A percentile compares a stretch with the other conserved stretches of the same genome.
phyloP scores from a whole-genome alignment of 2,888 invertebrate species.

The Apamea anceps region DNA sequence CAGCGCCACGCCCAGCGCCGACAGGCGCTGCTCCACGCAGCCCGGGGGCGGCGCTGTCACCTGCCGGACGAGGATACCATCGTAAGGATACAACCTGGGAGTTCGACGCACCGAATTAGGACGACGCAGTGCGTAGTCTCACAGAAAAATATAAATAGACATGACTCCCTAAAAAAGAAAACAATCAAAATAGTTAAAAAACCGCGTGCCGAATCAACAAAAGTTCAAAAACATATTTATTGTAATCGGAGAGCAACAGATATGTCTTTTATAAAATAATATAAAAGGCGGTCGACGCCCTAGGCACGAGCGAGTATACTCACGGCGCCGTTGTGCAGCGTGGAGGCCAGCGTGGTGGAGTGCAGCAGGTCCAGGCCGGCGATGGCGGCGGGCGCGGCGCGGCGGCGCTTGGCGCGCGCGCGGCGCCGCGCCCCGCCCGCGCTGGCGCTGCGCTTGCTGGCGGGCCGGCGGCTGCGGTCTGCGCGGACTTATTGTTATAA shows the following conservation, averaged over 20 bases:
- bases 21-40: constrained; percentile 97
- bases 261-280: constrained; percentile 40
- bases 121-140: neutral
- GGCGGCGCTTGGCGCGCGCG: constrained; percentile 83
- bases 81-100: neutral
- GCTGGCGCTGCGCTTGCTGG: constrained; percentile 86
- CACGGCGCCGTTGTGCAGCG: constrained; percentile 93
- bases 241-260: constrained; percentile 29
- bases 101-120: neutral
- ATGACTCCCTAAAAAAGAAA: neutral
- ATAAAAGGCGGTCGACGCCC: constrained; percentile 31
- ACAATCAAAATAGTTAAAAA: neutral
- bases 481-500: neutral
- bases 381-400: constrained; percentile 91
- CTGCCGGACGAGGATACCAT: constrained; percentile 62
- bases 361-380: constrained; percentile 96
- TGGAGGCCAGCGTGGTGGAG: constrained; percentile 96
- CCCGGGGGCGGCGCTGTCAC: constrained; percentile 96
- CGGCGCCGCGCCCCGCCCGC: constrained; percentile 85
- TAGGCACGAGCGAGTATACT: constrained; percentile 64
- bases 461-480: constrained; percentile 85
- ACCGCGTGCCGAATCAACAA: constrained; percentile 27
- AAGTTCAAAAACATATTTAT: constrained; percentile 23
- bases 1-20: constrained; percentile 93
- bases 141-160: neutral